Base-by-base conservation (phyloP, 2,888 invertebrate species). In the Meliscaeva auricollis region DNA sequence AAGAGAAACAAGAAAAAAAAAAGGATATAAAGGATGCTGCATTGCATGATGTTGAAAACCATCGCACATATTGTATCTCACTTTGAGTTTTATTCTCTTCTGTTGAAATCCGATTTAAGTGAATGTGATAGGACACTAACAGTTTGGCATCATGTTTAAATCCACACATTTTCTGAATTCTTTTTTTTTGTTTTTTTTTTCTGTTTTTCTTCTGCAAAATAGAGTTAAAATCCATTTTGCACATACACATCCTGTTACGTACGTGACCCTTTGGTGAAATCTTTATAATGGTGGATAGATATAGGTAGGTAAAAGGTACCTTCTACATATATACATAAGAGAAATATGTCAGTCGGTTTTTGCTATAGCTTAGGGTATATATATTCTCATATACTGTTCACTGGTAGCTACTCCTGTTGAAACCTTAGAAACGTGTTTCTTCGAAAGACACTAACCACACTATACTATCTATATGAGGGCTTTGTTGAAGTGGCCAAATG, bases 211-310 rank as follows among this genome's bases (percentile, higher is more conserved):
- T 32, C 17, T 22, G 7, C 30, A 54, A 35, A 56, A 30, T 56
- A 72, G 66, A 69, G 80, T 75, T 81, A 56, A 81, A 75, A 50
- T 78, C 58, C 74, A 75, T 84, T 84, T 80, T 72, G 84, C 80
- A 72, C 84, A 84, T 44, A 79, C 64, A 84, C 80, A 84, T 84
- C 79, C 84, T 79, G 84, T 72, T 58, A 46, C 35, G 80, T 84
- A 84, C 84, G 84, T 84, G 84, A 84, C 84, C 84, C 80, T 80
- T 76, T 79, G 80, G 75, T 80, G 48, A 80, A 80, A 84, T 80
- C 84, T 79, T 75, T 60, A 75, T 79, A 38, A 38, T 38, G 38
- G 9, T 38, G 38, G 9, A 38, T 50, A n/a, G 26, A 1, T 30
- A 15, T 30, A 54, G 15, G 26, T n/a, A 52, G 22, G 11, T 38